Conservation (phyloP, 30 jellyfish, hydroid and myxozoan species). For the Aurelia aurita complex sp. Pacific region DNA sequence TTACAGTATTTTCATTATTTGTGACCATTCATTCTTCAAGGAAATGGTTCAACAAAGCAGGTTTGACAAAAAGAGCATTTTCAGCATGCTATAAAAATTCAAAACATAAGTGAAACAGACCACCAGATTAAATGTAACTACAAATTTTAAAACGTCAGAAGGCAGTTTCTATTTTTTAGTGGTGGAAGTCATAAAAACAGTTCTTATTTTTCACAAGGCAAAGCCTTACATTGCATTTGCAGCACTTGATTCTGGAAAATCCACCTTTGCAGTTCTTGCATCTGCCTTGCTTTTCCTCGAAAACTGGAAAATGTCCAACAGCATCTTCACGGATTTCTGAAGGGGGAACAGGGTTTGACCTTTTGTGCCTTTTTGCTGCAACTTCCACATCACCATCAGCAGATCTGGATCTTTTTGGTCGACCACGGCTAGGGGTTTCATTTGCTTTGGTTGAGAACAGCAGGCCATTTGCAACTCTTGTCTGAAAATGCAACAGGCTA, state of each 20-base stretch:
- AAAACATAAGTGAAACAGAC: background rate
- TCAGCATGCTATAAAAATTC: background rate
- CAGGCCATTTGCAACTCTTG: background rate
- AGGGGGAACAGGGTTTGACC: constrained; percentile 5
- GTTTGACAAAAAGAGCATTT: background rate
- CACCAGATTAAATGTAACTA: background rate
- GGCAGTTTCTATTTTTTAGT: background rate
- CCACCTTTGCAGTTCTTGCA: constrained; percentile 10
- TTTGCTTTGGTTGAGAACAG: background rate
- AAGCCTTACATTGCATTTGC: constrained; percentile 5
- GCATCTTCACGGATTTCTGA: background rate
- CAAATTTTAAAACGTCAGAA: background rate
- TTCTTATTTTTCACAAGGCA: constrained; percentile 7
- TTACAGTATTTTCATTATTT: background rate
- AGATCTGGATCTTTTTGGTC: background rate
- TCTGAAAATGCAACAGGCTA: background rate
- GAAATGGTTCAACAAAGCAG: background rate
- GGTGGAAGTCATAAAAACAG: constrained; percentile 15
- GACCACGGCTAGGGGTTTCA: background rate
- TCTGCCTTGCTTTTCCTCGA: background rate
- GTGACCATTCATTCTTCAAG: background rate
- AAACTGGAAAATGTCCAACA: constrained; percentile 20
- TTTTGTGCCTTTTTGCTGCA: background rate
- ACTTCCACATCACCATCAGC: constrained; percentile 2
- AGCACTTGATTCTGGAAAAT: background rate